A percentile compares a stretch with the other conserved stretches of the same genome.
These are phyloP conservation scores for Sylvia atricapilla DNA, from an alignment of 2,113 vertebrate genomes.

Conservation along the genomic window DNA sequence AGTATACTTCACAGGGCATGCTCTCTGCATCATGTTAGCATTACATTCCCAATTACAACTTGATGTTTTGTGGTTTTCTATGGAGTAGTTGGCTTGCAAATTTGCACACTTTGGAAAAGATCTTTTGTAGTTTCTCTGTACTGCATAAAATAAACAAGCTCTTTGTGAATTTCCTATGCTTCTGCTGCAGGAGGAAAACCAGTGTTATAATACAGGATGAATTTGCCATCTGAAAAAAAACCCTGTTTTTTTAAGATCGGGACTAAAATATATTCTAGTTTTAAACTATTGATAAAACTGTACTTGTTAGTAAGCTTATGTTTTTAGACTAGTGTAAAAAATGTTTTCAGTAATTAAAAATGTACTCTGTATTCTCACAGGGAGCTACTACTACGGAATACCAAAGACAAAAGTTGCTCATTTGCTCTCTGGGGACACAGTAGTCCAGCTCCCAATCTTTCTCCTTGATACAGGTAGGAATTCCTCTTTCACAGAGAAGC, in stretches of 20 bases:
- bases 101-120: background rate
- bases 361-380: background rate
- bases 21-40: background rate
- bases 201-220: rapidly evolving
- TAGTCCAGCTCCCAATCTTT: background rate
- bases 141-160: background rate
- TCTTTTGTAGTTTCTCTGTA: background rate
- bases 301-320: background rate
- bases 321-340: background rate
- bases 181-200: background rate
- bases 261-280: background rate
- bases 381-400: background rate
- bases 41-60: background rate
- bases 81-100: background rate
- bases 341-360: background rate
- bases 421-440: background rate
- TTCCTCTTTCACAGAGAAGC: background rate
- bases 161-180: background rate
- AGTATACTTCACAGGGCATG: background rate
- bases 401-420: background rate
- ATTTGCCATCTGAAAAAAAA: background rate
- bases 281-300: background rate
- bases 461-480: background rate
- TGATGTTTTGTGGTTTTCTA: background rate
- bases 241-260: background rate